phyloP scores from a whole-genome alignment of 2,797 vertebrate genomes.

The Galagoides demidoff region DNA sequence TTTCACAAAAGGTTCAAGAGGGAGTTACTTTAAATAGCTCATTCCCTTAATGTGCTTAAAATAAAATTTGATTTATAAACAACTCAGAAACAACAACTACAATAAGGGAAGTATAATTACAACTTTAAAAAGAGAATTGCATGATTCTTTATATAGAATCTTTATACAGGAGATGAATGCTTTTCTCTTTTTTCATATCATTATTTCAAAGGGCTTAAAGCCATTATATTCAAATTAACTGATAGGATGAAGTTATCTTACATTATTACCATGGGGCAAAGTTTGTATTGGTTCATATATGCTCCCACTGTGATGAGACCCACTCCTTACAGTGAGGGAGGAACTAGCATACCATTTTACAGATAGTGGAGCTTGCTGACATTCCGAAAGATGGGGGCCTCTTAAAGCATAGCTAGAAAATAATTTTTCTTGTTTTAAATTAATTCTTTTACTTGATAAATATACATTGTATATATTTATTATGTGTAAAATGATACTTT shows the following conservation, averaged over 20 bases:
- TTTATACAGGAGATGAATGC: not conserved
- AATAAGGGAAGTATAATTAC: constrained; percentile 40
- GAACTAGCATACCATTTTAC: not conserved
- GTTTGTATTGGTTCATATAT: not conserved
- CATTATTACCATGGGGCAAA: not conserved
- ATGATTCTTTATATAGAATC: constrained; percentile 37
- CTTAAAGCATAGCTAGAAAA: not conserved
- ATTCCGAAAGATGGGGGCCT: not conserved
- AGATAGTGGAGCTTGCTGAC: not conserved
- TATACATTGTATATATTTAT: not conserved
- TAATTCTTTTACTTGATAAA: not conserved
- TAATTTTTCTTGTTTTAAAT: not conserved
- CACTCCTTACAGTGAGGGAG: not conserved
- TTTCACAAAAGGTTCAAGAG: constrained; percentile 21
- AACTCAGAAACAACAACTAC: constrained; percentile 41
- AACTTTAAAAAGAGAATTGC: constrained; percentile 56
- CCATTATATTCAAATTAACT: not conserved
- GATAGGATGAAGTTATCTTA: not conserved
- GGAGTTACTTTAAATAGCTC: constrained; percentile 62
- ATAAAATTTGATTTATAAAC: constrained; percentile 58
- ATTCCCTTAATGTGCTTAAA: constrained; percentile 61
- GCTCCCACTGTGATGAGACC: not conserved
- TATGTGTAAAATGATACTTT: not conserved
- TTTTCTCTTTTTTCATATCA: constrained; percentile 48
- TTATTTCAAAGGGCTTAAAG: not conserved